A percentile compares a stretch with the other conserved stretches of the same genome.
Conservation (phyloP, 1,140 invertebrate species). For the Brachionus koreanus region DNA sequence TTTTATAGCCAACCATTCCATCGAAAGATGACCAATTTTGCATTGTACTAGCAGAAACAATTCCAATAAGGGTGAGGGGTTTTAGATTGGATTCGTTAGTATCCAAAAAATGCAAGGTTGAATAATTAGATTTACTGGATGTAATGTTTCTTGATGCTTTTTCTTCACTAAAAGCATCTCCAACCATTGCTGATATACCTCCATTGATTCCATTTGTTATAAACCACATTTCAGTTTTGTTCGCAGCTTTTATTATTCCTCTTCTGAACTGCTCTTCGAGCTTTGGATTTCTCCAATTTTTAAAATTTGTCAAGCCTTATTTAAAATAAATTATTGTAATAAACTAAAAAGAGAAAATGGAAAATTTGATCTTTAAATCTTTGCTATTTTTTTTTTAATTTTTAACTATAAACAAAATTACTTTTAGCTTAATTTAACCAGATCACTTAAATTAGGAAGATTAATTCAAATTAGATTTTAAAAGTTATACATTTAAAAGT, state of each 20-base stretch:
- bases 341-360: not conserved
- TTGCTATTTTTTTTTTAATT: too few species aligned
- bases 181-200: slow-evolving; percentile 29
- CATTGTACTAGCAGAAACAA: slow-evolving; percentile 26
- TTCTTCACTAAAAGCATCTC: slow-evolving; percentile 39
- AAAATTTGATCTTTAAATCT: too few species aligned
- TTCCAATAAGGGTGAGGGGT: slow-evolving; percentile 24
- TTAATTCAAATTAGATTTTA: too few species aligned
- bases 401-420: too few species aligned
- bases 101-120: slow-evolving; percentile 2
- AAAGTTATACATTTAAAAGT: too few species aligned
- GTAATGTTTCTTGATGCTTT: not conserved
- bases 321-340: not conserved
- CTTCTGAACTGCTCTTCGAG: slow-evolving; percentile 26
- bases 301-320: slow-evolving; percentile 24
- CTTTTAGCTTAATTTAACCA: too few species aligned
- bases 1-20: not conserved
- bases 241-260: slow-evolving; percentile 41
- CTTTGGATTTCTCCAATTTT: slow-evolving; percentile 44
- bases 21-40: slow-evolving; percentile 42
- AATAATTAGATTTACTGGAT: not conserved
- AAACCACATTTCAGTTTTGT: slow-evolving; percentile 45
- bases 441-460: too few species aligned
- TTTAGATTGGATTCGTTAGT: slow-evolving; percentile 10
- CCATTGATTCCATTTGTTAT: slow-evolving; percentile 41